Evolutionary conservation across 2,113 vertebrate species (phyloP), one percentile per base, ranked within the genome.

Genomic region (Dasyurus viverrinus): DNA sequence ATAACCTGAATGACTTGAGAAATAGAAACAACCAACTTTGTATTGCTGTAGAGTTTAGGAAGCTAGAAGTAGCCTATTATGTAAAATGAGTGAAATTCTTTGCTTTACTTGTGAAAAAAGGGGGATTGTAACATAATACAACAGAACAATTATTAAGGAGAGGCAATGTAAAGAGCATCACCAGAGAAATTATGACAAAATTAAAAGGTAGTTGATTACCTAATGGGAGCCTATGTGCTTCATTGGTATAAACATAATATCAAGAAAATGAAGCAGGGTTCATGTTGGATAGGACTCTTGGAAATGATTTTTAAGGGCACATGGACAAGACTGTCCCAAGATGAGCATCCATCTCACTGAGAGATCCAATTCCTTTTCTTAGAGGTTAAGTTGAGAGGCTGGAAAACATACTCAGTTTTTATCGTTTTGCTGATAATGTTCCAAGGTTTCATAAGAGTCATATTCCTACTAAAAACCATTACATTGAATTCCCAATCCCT

Each of bases 341-440:
- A n/a, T n/a, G 36, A 16, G 68, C 27, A 30, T 68, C 12, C 27
- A 12, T 30, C 4, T n/a, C 36, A 76, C 14, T 89, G 91, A 92
- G 68, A 42, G 19, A 42, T 52, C 9, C 27, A 36, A 68, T 90
- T 57, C 25, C 90, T 91, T 53, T 90, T 91, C 19, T 10, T 52
- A 25, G 91, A 2, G 8, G 23, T 53, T 50, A 96, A 46, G 26
- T 91, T 91, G 90, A 93, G 0, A 1, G 27, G 2, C 48, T 93
- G 89, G 54, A 57, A 55, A 92, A 93, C 24, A 42, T n/a, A 91
- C 48, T 97, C 57, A 53, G 91, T 93, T 94, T 89, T 95, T 94
- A 92, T 60, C 89, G 94, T 53, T 46, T 96, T 23, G 24, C 95
- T 95, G 92, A 93, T 95, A 96, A 93, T 57, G 92, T 48, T 48